These are phyloP conservation scores for Nettapus auritus DNA, from an alignment of 2,113 vertebrate species.

Conservation along the genomic window DNA sequence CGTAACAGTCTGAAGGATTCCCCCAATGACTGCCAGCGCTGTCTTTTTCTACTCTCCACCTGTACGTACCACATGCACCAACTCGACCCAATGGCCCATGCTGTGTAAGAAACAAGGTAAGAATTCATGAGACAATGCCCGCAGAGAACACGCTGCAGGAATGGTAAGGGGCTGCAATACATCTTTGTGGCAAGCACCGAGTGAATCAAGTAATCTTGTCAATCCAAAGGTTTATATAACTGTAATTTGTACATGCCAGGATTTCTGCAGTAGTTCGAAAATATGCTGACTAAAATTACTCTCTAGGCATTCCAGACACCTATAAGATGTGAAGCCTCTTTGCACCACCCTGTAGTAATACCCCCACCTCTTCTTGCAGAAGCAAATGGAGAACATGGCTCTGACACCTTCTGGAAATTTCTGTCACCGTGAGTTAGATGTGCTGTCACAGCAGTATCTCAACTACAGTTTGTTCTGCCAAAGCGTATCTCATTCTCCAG, in stretches of 20 bases:
- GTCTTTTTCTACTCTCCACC: background rate
- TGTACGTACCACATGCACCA: background rate
- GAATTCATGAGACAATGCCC: background rate
- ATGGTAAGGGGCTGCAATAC: background rate
- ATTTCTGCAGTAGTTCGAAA: background rate
- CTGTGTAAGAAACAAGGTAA: background rate
- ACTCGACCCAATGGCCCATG: background rate
- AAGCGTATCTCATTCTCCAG: background rate
- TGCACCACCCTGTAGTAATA: background rate
- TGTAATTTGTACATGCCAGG: background rate
- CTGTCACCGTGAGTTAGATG: background rate
- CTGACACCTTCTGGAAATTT: background rate
- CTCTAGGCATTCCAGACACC: background rate
- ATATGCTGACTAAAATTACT: background rate
- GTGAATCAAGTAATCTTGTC: background rate
- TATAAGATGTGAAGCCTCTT: rapidly evolving
- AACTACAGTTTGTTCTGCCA: background rate
- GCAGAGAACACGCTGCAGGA: background rate
- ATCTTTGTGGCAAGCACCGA: background rate
- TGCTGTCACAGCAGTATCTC: background rate
- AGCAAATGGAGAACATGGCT: background rate
- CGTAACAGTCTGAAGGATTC: background rate
- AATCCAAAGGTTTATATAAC: background rate
- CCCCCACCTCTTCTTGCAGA: background rate
- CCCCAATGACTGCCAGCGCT: background rate